Evolutionary conservation across 2,113 vertebrate genomes (phyloP), one percentile per base, ranked within the genome.

Genomic region (Chloropsis cyanopogon): DNA sequence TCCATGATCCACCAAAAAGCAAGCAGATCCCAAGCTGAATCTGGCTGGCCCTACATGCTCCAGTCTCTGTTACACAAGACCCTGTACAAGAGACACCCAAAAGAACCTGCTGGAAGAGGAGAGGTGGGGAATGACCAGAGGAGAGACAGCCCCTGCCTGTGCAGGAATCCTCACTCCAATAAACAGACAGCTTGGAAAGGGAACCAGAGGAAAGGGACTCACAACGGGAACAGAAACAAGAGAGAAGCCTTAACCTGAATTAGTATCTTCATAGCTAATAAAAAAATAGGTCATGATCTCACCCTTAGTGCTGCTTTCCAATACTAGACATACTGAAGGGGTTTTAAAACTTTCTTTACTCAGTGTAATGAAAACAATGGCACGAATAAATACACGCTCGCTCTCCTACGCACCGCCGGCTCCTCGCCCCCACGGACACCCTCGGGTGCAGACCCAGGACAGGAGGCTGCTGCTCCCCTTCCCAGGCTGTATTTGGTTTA

Each of bases 401-500:
- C 96, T 92, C 95, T 96, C 92, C 97, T 66, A 50, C 61, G 46
- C 94, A 66, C 41, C 4, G 21, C 41, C 84, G 33, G 89, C 82
- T 94, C 92, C 84, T 93, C 14, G 12, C 50, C 89, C 93, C 93
- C 75, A 57, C 75, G 26, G 90, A 73, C 93, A 87, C 88, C 82
- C 85, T n/a, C 4, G 31, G 93, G 80, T 87, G 96, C 97, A 97
- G 75, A 90, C 97, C 96, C 92, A 23, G 94, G 78, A 92, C 91
- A 68, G 85, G 49, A 92, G 92, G 97, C 86, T n/a, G 56, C 79
- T 93, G 93, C 95, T 81, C 94, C 96, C 95, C 76, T 92, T 72
- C 95, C 96, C 44, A 14, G 97, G 97, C 97, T 95, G 46, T 97
- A 97, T 98, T 98, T 98, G 98, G 98, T 98, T 98, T 98, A 98